phyloP scores from a whole-genome alignment of 2,113 vertebrate genomes.

The Oxygymnocypris stewartii region DNA sequence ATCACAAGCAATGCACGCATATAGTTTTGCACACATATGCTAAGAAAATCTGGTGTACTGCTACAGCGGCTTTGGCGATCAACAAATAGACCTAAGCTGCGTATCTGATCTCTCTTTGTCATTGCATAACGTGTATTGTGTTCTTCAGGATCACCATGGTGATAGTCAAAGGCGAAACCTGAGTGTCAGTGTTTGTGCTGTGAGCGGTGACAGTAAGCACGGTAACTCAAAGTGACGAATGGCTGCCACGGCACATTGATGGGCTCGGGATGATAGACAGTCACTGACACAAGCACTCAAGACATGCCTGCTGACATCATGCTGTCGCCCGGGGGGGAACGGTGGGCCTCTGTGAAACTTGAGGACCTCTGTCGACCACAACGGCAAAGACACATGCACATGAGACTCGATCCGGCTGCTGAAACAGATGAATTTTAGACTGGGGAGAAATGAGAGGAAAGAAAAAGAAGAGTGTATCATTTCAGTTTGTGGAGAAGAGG shows the following conservation, averaged over 20 bases:
- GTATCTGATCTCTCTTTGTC: conserved; percentile 59
- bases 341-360: conserved; percentile 68
- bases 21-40: conserved; percentile 18
- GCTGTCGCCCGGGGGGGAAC: conserved; percentile 71
- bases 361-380: conserved; percentile 65
- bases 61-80: background rate
- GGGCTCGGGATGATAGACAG: conserved; percentile 72
- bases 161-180: conserved; percentile 40
- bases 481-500: conserved; percentile 43
- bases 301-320: conserved; percentile 69
- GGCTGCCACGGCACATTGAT: conserved; percentile 66
- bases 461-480: conserved; percentile 59
- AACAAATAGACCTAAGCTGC: conserved; percentile 36
- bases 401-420: conserved; percentile 71
- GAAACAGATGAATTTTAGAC: conserved; percentile 63
- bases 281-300: conserved; percentile 69
- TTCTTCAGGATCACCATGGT: conserved; percentile 24
- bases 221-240: conserved; percentile 72
- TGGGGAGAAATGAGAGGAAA: conserved; percentile 63
- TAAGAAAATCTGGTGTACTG: conserved; percentile 34
- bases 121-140: conserved; percentile 60
- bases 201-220: conserved; percentile 37
- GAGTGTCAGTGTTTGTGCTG: conserved; percentile 59
- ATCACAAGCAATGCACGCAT: conserved; percentile 61
- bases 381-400: conserved; percentile 34